phyloP scores from a whole-genome alignment of 1,140 invertebrate genomes.

The Macrosteles quadrilineatus region DNA sequence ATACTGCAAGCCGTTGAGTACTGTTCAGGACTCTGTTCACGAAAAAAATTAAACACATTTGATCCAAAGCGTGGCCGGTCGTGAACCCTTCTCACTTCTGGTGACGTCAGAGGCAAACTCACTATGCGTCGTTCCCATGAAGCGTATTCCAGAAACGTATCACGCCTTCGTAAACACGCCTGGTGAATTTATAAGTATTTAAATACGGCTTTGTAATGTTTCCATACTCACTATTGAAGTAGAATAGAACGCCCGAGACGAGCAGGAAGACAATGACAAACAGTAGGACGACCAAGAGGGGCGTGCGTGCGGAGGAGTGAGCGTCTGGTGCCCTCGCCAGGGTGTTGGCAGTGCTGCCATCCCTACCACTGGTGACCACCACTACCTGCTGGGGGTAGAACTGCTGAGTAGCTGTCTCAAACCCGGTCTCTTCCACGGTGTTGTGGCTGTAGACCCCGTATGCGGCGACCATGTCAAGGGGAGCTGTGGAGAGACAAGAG shows the following conservation, averaged over 20 bases:
- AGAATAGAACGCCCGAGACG: conserved; percentile 59
- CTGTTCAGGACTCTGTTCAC: no score
- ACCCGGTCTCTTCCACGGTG: conserved; percentile 12
- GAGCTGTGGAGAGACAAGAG: not conserved
- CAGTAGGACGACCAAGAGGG: conserved; percentile 56
- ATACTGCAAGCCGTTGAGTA: no score
- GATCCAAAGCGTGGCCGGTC: no score
- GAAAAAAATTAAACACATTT: no score
- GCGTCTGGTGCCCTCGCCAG: not conserved
- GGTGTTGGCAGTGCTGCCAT: conserved; percentile 29
- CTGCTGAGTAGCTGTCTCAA: not conserved
- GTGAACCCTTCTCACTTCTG: no score
- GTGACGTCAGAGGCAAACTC: no score
- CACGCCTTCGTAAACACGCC: no score
- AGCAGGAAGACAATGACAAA: conserved; percentile 57
- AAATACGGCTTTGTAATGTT: no score
- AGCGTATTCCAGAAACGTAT: no score
- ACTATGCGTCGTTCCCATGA: no score
- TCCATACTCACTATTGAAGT: conserved; percentile 62
- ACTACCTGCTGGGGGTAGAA: conserved; percentile 31
- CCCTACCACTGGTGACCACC: conserved; percentile 27
- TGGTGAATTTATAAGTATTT: no score
- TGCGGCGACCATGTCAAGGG: conserved; percentile 20
- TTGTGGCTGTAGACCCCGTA: conserved; percentile 31
- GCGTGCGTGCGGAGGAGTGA: not conserved